Evolutionary conservation across 2,888 invertebrate species (phyloP).

Genomic region (Acrobasis repandana): DNA sequence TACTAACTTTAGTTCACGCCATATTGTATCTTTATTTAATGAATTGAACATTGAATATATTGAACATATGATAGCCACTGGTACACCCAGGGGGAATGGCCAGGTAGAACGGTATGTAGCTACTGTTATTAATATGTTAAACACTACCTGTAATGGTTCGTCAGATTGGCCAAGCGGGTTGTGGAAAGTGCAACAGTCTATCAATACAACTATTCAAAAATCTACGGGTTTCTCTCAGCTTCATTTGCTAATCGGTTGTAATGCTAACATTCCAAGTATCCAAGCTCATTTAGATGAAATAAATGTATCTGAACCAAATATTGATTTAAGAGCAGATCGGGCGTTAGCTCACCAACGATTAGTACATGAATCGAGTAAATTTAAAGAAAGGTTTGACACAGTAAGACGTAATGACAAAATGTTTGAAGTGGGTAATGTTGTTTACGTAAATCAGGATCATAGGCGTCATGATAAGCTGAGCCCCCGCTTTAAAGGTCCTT

Average conservation of each 20-base stretch:
- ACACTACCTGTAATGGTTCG: slow-evolving; percentile 21
- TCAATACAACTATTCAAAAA: slow-evolving; percentile 39
- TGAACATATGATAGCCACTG: slow-evolving; percentile 34
- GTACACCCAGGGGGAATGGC: slow-evolving; percentile 31
- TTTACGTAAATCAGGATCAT: slow-evolving; percentile 35
- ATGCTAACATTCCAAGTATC: slow-evolving; percentile 31
- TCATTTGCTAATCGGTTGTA: slow-evolving; percentile 27
- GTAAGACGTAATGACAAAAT: slow-evolving; percentile 23
- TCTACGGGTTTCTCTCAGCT: slow-evolving; percentile 36
- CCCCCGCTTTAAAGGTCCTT: slow-evolving; percentile 33
- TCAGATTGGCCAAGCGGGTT: slow-evolving; percentile 36
- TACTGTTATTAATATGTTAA: slow-evolving; percentile 32
- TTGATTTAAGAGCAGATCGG: slow-evolving; percentile 12
- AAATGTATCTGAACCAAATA: background rate
- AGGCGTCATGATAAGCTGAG: slow-evolving; percentile 33
- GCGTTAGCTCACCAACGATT: slow-evolving; percentile 10
- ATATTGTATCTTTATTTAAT: slow-evolving; percentile 24
- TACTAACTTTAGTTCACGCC: slow-evolving; percentile 31
- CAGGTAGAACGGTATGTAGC: slow-evolving; percentile 34
- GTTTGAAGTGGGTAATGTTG: slow-evolving; percentile 31
- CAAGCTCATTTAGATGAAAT: slow-evolving; percentile 25
- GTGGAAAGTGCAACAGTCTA: slow-evolving; percentile 35
- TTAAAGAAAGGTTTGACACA: slow-evolving; percentile 24
- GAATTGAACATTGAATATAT: slow-evolving; percentile 30
- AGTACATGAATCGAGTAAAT: slow-evolving; percentile 9